Evolutionary conservation across 2,888 invertebrate genomes (phyloP).

Genomic region (Hypsopygia costalis): DNA sequence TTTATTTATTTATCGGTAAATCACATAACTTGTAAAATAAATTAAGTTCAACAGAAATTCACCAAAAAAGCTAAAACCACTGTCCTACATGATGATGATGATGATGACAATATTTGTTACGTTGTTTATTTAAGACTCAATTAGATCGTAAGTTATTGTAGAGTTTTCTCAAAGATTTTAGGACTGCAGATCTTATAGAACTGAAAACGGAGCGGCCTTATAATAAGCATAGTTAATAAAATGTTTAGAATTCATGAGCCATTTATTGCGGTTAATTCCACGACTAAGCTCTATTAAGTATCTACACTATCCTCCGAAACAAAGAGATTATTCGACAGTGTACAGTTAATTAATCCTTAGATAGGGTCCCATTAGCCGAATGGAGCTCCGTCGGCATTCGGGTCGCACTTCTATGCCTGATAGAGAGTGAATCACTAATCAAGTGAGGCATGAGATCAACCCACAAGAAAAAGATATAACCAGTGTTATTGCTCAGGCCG

Average conservation of each 20-base stretch:
- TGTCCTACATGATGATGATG: too few species aligned
- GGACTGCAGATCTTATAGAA: neutral
- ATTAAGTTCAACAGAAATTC: too few species aligned
- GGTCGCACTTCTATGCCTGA: conserved; percentile 19
- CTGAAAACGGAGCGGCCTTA: too few species aligned
- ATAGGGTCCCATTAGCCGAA: conserved; percentile 46
- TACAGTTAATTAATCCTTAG: conserved; percentile 55
- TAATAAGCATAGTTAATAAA: neutral
- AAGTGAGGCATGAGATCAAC: conserved; percentile 21
- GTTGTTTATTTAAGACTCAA: conserved; percentile 6
- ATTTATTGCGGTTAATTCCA: conserved; percentile 35
- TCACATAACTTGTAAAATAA: too few species aligned
- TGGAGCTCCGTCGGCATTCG: conserved; percentile 27
- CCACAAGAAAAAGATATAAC: conserved; percentile 14
- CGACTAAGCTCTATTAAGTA: conserved; percentile 26
- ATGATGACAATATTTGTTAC: too few species aligned
- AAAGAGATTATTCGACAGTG: conserved; percentile 45
- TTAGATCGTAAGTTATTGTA: conserved; percentile 2
- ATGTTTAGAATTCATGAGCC: conserved; percentile 11
- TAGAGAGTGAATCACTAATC: conserved; percentile 29
- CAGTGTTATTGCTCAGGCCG: conserved; percentile 15
- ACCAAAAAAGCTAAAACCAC: too few species aligned
- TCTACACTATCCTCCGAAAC: conserved; percentile 29
- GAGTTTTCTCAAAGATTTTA: too few species aligned
- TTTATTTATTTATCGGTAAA: too few species aligned